Conservation (phyloP, 2,888 invertebrate genomes). For the Zaprionus lineosus region DNA sequence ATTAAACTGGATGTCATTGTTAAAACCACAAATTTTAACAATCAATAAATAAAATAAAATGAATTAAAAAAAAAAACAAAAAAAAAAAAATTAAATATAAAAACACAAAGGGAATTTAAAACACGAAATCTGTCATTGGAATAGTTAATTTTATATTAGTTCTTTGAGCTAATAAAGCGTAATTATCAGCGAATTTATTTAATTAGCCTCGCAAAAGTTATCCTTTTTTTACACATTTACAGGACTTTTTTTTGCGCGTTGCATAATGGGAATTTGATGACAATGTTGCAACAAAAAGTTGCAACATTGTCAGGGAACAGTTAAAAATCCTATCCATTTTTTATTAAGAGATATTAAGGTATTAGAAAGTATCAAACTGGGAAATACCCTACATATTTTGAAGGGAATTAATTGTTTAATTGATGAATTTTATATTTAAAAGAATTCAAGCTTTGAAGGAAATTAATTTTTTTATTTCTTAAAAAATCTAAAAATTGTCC, state of each 20-base stretch:
- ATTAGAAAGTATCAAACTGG: too few relatives aligned
- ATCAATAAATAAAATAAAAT: neutral
- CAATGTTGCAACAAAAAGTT: slow-evolving; percentile 23
- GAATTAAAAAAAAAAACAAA: slow-evolving; percentile 11
- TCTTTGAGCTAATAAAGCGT: slow-evolving; percentile 67
- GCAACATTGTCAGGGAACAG: slow-evolving; percentile 28
- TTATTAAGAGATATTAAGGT: too few relatives aligned
- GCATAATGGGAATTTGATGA: slow-evolving; percentile 57
- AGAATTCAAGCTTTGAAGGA: too few relatives aligned
- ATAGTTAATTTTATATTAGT: slow-evolving; percentile 69
- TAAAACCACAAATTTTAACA: slow-evolving; percentile 32
- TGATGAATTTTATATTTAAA: too few relatives aligned
- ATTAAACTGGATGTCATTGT: slow-evolving; percentile 57
- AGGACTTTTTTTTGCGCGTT: neutral
- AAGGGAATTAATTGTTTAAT: too few relatives aligned
- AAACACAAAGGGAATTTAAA: slow-evolving; percentile 26
- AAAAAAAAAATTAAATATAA: slow-evolving; percentile 9
- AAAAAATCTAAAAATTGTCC: too few relatives aligned
- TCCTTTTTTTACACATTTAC: slow-evolving; percentile 1
- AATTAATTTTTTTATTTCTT: too few relatives aligned
- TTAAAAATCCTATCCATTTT: too few relatives aligned
- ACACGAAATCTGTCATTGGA: slow-evolving; percentile 67
- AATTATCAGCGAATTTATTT: slow-evolving; percentile 69
- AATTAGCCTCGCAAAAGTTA: slow-evolving; percentile 54
- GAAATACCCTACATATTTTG: too few relatives aligned